These are phyloP conservation scores for Lacerta viridis DNA, from an alignment of 2,797 vertebrate species.

Conservation along the genomic window DNA sequence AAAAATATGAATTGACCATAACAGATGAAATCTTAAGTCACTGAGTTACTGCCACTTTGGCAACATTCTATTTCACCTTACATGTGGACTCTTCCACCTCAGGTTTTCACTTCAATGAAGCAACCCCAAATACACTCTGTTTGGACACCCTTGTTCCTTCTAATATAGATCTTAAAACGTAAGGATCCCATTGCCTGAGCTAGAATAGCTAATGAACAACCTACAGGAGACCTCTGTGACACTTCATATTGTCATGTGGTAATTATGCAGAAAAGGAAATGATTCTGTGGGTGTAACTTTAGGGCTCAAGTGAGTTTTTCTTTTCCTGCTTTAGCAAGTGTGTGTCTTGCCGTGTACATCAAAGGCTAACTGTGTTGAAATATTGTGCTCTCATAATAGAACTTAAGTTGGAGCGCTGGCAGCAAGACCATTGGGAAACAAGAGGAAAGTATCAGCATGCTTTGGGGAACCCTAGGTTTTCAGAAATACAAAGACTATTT, in stretches of 20 bases:
- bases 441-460: not conserved
- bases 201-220: constrained; percentile 52
- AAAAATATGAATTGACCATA: not conserved
- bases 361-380: not conserved
- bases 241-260: constrained; percentile 47
- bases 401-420: not conserved
- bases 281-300: constrained; percentile 52
- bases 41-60: not conserved
- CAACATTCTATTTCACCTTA: not conserved
- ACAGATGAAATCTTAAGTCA: not conserved
- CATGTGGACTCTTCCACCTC: not conserved
- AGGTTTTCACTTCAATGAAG: not conserved
- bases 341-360: not conserved
- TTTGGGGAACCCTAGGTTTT: not conserved
- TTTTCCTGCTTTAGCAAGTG: not conserved
- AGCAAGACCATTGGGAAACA: not conserved
- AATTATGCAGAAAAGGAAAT: constrained; percentile 67
- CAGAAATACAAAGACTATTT: not conserved
- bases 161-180: not conserved
- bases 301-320: constrained; percentile 38
- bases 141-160: not conserved
- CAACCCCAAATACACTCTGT: not conserved
- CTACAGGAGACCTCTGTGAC: constrained; percentile 9
- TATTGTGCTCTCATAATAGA: constrained; percentile 1
- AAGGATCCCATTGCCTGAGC: not conserved